Percentiles rank a stretch among this genome's conserved stretches.
phyloP scores from a whole-genome alignment of 2,888 invertebrate genomes.

The Agonopterix arenella region DNA sequence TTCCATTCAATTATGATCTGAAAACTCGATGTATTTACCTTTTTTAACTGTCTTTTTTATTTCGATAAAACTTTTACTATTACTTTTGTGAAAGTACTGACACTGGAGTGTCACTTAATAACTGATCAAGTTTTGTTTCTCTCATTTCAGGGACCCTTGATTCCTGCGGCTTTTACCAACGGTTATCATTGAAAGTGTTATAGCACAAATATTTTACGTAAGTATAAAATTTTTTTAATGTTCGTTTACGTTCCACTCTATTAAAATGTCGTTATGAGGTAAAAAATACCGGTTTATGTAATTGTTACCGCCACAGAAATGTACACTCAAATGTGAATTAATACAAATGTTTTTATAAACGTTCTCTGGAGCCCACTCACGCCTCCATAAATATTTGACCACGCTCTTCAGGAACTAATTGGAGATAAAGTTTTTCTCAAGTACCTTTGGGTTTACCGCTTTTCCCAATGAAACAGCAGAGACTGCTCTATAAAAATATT shows the following conservation, averaged over 20 bases:
- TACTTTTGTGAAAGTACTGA: too few relatives aligned
- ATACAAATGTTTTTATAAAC: conserved; percentile 44
- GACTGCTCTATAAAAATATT: too few relatives aligned
- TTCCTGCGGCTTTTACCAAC: conserved; percentile 99
- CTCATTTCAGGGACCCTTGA: conserved; percentile 93
- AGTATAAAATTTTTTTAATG: conserved; percentile 54
- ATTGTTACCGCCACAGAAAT: conserved; percentile 40
- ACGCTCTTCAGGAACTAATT: too few relatives aligned
- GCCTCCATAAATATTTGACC: neutral
- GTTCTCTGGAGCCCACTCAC: conserved; percentile 10
- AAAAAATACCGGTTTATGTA: conserved; percentile 42
- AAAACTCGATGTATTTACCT: neutral
- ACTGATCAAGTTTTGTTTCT: conserved; percentile 20
- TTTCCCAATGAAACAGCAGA: too few relatives aligned
- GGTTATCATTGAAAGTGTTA: conserved; percentile 93
- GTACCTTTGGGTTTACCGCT: too few relatives aligned
- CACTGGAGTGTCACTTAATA: neutral
- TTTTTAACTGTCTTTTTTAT: neutral
- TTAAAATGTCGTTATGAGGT: conserved; percentile 55
- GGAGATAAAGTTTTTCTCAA: too few relatives aligned
- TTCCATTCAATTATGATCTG: conserved; percentile 54
- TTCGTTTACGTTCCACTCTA: conserved; percentile 41
- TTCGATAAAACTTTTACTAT: too few relatives aligned
- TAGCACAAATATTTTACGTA: conserved; percentile 75
- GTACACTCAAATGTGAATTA: conserved; percentile 36